phyloP scores from a whole-genome alignment of 2,797 vertebrate species.

The Clarias pachynema region DNA sequence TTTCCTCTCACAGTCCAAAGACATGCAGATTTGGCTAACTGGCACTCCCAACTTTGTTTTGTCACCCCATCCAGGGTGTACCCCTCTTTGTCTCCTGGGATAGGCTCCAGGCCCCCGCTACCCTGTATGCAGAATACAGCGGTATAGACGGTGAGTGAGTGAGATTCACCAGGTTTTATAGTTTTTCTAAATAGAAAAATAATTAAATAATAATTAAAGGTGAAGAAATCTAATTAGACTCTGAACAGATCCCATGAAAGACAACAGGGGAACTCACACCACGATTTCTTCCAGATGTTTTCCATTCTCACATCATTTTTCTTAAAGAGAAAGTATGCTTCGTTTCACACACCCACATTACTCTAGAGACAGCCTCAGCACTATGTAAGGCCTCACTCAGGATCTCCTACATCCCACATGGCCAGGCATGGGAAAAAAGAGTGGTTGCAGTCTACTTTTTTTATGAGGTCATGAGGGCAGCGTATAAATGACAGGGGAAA shows the following conservation, averaged over 20 bases:
- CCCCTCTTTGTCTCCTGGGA: too few relatives aligned
- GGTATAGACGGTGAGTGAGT: too few relatives aligned
- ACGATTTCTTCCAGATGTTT: conserved; percentile 15
- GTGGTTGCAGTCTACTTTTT: too few relatives aligned
- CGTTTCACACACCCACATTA: conserved; percentile 18
- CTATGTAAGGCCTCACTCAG: not conserved
- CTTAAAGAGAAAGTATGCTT: not conserved
- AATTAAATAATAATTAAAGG: not conserved
- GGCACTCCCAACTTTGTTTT: too few relatives aligned
- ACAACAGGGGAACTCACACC: not conserved
- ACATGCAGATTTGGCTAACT: too few relatives aligned
- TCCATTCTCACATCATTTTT: not conserved
- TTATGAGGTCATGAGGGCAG: not conserved
- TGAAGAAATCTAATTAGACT: not conserved
- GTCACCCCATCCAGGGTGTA: too few relatives aligned
- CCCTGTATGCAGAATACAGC: too few relatives aligned
- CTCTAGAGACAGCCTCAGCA: not conserved
- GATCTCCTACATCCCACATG: not conserved
- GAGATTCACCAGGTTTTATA: not conserved
- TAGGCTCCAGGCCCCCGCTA: too few relatives aligned
- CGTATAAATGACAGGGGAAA: not conserved
- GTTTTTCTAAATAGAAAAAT: not conserved
- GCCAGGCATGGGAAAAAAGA: not conserved
- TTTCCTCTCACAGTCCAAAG: too few relatives aligned
- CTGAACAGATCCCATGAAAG: not conserved